Base-by-base conservation (phyloP, 2,113 vertebrate genomes). In the Herpetotheres cachinnans region DNA sequence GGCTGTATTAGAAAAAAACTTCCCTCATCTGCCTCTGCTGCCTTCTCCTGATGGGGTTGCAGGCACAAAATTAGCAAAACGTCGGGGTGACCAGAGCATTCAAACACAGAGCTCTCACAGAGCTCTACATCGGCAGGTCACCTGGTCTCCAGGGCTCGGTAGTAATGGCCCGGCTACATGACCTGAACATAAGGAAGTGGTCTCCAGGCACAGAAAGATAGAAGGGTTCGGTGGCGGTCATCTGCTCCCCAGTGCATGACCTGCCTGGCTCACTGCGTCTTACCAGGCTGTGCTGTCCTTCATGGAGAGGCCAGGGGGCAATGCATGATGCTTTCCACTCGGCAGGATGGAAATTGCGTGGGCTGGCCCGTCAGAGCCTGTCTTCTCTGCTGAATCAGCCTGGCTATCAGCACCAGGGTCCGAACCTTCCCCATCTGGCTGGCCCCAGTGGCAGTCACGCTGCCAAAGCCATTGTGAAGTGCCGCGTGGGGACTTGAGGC, bases 91-190 rank as follows among this genome's bases (percentile, higher is more conserved):
- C 21, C 59, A 24, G 55, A 73, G 59, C 67, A 3, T 46, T 78
- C 22, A 30, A 27, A 62, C 13, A 8, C 34, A 42, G 52, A 65
- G 58, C 66, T 94, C 8, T 72, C 11, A 42, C 42, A 42, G 42
- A 42, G 42, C 46, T 73, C 63, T 14, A 1, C 11, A 12, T 10
- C 38, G 29, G 14, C 58, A 63, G 56, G 36, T 59, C 34, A 2
- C 38, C 30, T 47, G 36, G 3, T n/a, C 42, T 55, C 50, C 4
- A 5, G 61, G 52, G 62, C 86, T 65, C 3, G 0, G 32, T 8
- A 12, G 55, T 5, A 9, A 16, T 13, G 32, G 38, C 18, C 49
- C 6, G 2, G 20, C 56, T 42, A 8, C n/a, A 6, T 0, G 5
- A 30, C n/a, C 89, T 76, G 56, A 65, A 9, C 25, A 1, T 32